A percentile compares a stretch with the other conserved stretches of the same genome.
Evolutionary conservation across 2,797 vertebrate genomes (phyloP).

Genomic region (Rhinophrynus dorsalis): DNA sequence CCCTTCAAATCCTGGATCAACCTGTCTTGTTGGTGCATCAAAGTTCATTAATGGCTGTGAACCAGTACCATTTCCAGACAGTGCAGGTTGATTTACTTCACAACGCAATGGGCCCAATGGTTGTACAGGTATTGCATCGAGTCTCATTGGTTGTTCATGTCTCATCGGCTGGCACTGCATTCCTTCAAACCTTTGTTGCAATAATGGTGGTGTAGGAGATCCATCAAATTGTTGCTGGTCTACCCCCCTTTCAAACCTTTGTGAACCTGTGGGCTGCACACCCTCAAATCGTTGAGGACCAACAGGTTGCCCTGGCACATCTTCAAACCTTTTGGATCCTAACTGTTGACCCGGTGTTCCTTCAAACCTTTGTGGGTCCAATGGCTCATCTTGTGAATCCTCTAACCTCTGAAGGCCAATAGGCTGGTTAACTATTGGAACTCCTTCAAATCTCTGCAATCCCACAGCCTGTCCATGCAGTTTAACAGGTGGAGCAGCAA

Average conservation of each 20-base stretch:
- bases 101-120: conserved; percentile 63
- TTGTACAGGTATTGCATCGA: conserved; percentile 71
- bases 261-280: conserved; percentile 65
- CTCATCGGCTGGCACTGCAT: conserved; percentile 74
- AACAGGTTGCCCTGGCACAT: conserved; percentile 64
- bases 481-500: conserved; percentile 1
- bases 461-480: conserved; percentile 33
- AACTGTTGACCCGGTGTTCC: conserved; percentile 66
- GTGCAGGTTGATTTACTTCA: conserved; percentile 58
- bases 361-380: conserved; percentile 75
- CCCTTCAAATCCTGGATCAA: conserved; percentile 71
- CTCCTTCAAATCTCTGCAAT: conserved; percentile 65
- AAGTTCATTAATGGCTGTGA: conserved; percentile 67
- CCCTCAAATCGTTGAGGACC: conserved; percentile 73
- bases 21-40: conserved; percentile 73
- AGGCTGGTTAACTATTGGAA: conserved; percentile 69
- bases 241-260: conserved; percentile 73
- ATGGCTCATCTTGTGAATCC: conserved; percentile 63
- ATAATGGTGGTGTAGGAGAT: conserved; percentile 64
- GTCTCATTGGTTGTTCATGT: conserved; percentile 67
- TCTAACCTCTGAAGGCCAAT: conserved; percentile 63
- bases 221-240: conserved; percentile 77
- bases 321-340: conserved; percentile 76
- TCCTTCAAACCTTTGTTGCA: conserved; percentile 76
- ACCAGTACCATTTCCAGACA: conserved; percentile 52